Percentiles rank a stretch among this genome's conserved stretches.
These are phyloP conservation scores for Phymorhynchus buccinoides DNA, from an alignment of 1,140 invertebrate species.

Conservation along the genomic window DNA sequence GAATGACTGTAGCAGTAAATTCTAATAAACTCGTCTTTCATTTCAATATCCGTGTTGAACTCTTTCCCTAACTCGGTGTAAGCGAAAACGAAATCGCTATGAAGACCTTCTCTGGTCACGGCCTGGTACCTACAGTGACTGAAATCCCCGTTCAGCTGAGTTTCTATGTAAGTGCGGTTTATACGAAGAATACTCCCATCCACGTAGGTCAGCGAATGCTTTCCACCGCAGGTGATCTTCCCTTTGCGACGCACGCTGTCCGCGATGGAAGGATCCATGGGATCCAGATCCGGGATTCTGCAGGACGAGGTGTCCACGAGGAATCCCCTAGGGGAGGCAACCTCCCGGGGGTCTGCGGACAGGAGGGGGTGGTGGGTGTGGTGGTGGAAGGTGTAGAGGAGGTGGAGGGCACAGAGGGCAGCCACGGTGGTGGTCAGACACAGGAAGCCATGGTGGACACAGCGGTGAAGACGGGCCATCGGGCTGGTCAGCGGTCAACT, in stretches of 20 bases:
- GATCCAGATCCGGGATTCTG: constrained; percentile 84
- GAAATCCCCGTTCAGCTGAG: constrained; percentile 59
- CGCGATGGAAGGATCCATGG: constrained; percentile 81
- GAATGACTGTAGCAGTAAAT: constrained; percentile 61
- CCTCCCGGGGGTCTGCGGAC: background rate
- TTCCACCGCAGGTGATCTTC: constrained; percentile 77
- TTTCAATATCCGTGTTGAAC: constrained; percentile 48
- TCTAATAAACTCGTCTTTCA: constrained; percentile 65
- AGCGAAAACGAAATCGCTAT: constrained; percentile 46
- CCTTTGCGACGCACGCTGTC: constrained; percentile 77
- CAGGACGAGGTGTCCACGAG: constrained; percentile 84
- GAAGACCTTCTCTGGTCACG: constrained; percentile 61
- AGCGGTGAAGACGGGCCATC: background rate
- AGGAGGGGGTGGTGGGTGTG: background rate
- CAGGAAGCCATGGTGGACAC: constrained; percentile 17
- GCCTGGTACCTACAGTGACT: constrained; percentile 66
- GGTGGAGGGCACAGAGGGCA: constrained; percentile 23
- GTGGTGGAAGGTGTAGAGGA: constrained; percentile 31
- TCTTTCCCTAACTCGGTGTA: constrained; percentile 33
- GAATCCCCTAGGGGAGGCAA: constrained; percentile 37
- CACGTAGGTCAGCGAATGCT: constrained; percentile 71
- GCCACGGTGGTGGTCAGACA: constrained; percentile 1
- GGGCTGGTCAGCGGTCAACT: background rate
- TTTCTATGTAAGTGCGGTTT: constrained; percentile 57
- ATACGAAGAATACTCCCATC: constrained; percentile 62